phyloP scores from a whole-genome alignment of 1,140 invertebrate species.

The Eumeta japonica region DNA sequence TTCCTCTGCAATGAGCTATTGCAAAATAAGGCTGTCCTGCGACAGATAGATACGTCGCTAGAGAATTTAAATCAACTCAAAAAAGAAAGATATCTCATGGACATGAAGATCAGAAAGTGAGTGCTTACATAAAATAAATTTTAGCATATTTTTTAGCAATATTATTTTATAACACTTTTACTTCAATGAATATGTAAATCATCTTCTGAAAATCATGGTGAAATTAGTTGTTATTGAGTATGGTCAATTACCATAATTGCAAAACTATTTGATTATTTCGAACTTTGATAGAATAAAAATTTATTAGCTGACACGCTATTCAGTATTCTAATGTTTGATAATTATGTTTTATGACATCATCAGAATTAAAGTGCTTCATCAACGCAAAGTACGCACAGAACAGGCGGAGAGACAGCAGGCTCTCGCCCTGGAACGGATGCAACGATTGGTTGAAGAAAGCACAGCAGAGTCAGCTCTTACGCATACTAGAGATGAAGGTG shows the following conservation, averaged over 20 bases:
- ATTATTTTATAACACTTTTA: no score
- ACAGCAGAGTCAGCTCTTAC: no score
- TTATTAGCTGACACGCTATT: no score
- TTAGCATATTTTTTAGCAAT: no score
- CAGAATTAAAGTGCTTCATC: constrained; percentile 72
- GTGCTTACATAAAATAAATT: constrained; percentile 24
- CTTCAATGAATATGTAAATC: no score
- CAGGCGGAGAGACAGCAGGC: constrained; percentile 66
- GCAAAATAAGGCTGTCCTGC: constrained; percentile 84
- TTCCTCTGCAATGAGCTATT: constrained; percentile 92
- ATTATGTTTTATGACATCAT: no score
- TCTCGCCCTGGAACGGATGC: constrained; percentile 49
- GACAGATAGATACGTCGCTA: constrained; percentile 75
- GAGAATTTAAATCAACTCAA: constrained; percentile 74
- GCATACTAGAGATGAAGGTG: neutral
- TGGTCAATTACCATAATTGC: no score
- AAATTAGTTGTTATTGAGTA: no score
- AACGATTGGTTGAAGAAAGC: constrained; percentile 46
- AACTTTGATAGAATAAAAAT: no score
- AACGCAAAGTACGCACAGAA: constrained; percentile 72
- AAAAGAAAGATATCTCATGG: constrained; percentile 79
- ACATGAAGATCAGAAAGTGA: constrained; percentile 87
- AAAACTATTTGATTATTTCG: no score
- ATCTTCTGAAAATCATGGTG: no score
- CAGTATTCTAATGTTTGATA: no score